Conservation (phyloP, 2,797 vertebrate genomes). For the Amniataba percoides region DNA sequence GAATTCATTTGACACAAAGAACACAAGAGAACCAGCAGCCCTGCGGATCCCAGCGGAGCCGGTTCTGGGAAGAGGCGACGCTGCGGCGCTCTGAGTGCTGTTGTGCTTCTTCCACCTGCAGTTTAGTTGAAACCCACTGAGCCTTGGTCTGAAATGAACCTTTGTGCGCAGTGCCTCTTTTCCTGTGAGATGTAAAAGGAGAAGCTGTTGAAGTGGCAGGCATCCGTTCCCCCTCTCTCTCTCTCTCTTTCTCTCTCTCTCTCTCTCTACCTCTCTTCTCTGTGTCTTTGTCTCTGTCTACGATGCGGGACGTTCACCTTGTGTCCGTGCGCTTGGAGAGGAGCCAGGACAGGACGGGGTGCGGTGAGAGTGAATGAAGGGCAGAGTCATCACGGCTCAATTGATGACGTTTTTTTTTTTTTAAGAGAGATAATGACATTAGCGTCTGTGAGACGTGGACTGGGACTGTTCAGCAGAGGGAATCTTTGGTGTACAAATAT, state of each 20-base stretch:
- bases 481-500: too few relatives aligned
- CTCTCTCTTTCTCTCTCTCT: neutral
- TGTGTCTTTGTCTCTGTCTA: conserved; percentile 29
- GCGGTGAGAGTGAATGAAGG: conserved; percentile 42
- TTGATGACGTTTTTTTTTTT: conserved; percentile 17
- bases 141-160: conserved; percentile 38
- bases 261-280: neutral
- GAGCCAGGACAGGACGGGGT: conserved; percentile 24
- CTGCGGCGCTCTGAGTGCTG: neutral
- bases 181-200: conserved; percentile 42
- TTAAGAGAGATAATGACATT: too few relatives aligned
- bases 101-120: conserved; percentile 12
- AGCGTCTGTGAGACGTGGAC: too few relatives aligned
- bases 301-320: conserved; percentile 39
- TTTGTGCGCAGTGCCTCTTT: conserved; percentile 18
- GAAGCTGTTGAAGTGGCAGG: conserved; percentile 41
- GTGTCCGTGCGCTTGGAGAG: conserved; percentile 37
- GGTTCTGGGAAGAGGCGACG: neutral
- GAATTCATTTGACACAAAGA: conserved; percentile 5
- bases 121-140: conserved; percentile 4
- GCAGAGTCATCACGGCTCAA: conserved; percentile 40
- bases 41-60: neutral
- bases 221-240: neutral
- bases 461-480: too few relatives aligned
- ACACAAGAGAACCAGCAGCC: neutral